Evolutionary conservation across 2,113 vertebrate species (phyloP), one percentile per base, ranked within the genome.

Genomic region (Caracal caracal): DNA sequence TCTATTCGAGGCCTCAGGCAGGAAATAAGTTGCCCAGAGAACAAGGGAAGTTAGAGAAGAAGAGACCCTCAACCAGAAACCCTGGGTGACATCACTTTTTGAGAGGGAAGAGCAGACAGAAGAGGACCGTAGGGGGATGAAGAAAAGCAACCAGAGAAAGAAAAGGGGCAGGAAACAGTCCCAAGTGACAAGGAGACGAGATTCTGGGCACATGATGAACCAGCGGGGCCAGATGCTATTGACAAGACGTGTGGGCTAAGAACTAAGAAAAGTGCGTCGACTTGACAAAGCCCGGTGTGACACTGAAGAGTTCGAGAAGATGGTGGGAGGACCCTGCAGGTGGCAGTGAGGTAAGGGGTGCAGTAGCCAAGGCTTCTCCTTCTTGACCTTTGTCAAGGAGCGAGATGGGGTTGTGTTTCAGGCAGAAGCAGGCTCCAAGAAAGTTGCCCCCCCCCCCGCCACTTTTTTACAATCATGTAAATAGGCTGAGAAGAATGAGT

Each of bases 161-260:
- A 73, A 6, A 79, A n/a, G n/a, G 19, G 3, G 6, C 51, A 47
- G 43, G 43, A 10, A 61, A 40, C 10, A 33, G 22, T 63, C 51
- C n/a, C 1, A 3, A 4, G 4, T 19, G 22, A 49, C 49, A 17
- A 82, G 7, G 63, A 61, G 35, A 15, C 16, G 8, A 85, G 73
- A 88, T 26, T 47, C n/a, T 17, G 53, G 11, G 19, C 11, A 12
- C 1, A 1, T 10, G 10, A n/a, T 43, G 61, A 30, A 13, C 43
- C 79, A n/a, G 65, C 40, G 20, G 49, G 6, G 20, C 6, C 49
- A 0, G 26, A 19, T 35, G 24, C 71, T 9, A 10, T 35, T 16
- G 79, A 78, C 53, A 49, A 59, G 59, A 5, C 10, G 0, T 28
- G 3, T 0, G 2, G 26, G 28, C 3, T 59, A 19, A 6, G 12